Base-by-base conservation (phyloP, 2,113 vertebrate genomes). In the Engystomops pustulosus region DNA sequence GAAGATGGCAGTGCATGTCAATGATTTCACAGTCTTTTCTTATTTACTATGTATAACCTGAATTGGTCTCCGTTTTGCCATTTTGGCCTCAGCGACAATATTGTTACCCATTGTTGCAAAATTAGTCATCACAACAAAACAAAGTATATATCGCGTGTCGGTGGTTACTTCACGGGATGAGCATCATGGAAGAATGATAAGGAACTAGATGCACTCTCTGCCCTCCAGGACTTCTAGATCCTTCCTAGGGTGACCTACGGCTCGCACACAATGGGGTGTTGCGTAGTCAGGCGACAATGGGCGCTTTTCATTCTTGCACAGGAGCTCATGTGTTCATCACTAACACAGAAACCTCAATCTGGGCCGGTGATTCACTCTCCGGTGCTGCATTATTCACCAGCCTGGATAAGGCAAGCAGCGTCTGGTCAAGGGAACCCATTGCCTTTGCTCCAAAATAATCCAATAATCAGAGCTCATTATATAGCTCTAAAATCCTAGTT, bases 321-420 rank as follows among this genome's bases (percentile, higher is more conserved):
- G 55, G 14, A 71, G 79, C 34, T 34, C 25, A 49, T 49, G 32
- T 6, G 14, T 14, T 36, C 30, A 12, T 36, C 9, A 18, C 34
- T 15, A 71, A 74, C 81, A 76, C 71, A 83, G 41, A 75, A 75
- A 76, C 71, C 81, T 76, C 18, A 76, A 51, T 76, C 27, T 9
- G 11, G 44, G 76, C 47, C 2, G 17, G 30, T 75, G 71, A 75
- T 7, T 75, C 45, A 75, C 47, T 4, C 18, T 18, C 23, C 25
- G 23, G 23, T 12, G 12, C 45, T 27, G 44, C 44, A 27, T 53
- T 76, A 49, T 76, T 76, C 25, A 76, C 72, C 72, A 53, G 72
- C 9, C 27, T 27, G 38, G 12, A 17, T 41, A 17, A 27, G 70
- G 23, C n/a, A 4, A 68, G 32, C 62, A 34, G 34, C 36, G 10